phyloP scores from a whole-genome alignment of 2,797 vertebrate genomes.

The Parambassis ranga region DNA sequence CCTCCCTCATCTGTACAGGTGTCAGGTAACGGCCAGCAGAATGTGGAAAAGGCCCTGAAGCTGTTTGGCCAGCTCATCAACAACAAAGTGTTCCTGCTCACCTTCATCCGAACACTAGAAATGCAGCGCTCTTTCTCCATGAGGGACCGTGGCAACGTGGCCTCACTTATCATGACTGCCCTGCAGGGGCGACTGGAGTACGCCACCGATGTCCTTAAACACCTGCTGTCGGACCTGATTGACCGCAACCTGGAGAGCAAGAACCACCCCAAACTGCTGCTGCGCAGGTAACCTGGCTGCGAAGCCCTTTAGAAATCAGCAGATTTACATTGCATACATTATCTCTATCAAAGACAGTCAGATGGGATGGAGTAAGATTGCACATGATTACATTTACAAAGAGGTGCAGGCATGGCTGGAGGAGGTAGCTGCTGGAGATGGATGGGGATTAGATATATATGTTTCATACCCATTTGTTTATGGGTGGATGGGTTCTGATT shows the following conservation, averaged over 20 bases:
- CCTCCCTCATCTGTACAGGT: constrained; percentile 77
- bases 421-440: constrained; percentile 24
- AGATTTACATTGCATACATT: too few relatives aligned
- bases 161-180: constrained; percentile 97
- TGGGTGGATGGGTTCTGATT: constrained; percentile 22
- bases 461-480: constrained; percentile 2
- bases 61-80: constrained; percentile 97
- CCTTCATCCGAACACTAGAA: constrained; percentile 96
- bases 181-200: constrained; percentile 95
- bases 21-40: constrained; percentile 94
- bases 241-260: constrained; percentile 99
- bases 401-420: background rate
- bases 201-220: constrained; percentile 95
- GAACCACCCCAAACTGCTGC: constrained; percentile 96
- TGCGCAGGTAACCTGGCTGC: constrained; percentile 85
- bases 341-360: too few relatives aligned
- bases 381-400: too few relatives aligned
- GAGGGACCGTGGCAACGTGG: constrained; percentile 96
- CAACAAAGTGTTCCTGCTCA: constrained; percentile 97
- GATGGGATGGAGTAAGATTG: too few relatives aligned
- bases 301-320: background rate
- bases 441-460: constrained; percentile 15
- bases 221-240: constrained; percentile 95
- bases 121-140: constrained; percentile 97
- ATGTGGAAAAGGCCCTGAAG: constrained; percentile 95